phyloP scores from a whole-genome alignment of 2,888 invertebrate genomes.

The Neocrepidodera transversa region DNA sequence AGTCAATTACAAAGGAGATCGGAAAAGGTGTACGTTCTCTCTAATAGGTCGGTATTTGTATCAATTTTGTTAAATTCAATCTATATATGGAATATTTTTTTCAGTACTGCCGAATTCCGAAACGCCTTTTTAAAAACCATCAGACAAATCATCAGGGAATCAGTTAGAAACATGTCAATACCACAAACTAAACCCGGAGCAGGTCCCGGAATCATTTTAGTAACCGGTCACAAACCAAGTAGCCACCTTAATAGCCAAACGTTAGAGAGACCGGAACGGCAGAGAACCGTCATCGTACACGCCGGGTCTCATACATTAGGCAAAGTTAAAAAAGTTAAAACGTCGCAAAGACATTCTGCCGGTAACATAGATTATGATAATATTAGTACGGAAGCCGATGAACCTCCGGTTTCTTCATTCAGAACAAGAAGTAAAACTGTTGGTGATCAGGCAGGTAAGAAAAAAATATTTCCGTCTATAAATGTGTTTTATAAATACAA shows the following conservation, averaged over 20 bases:
- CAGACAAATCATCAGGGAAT: conserved; percentile 95
- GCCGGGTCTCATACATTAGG: conserved; percentile 77
- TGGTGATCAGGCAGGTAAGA: conserved; percentile 79
- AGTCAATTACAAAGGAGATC: conserved; percentile 93
- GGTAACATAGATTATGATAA: conserved; percentile 88
- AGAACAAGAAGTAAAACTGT: conserved; percentile 90
- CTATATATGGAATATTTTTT: too few relatives aligned
- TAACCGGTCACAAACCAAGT: conserved; percentile 57
- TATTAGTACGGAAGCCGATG: conserved; percentile 77
- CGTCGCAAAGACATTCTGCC: conserved; percentile 80
- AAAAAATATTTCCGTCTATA: too few relatives aligned
- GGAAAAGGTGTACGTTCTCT: conserved; percentile 95
- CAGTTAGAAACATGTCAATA: conserved; percentile 95
- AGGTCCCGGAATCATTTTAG: conserved; percentile 60
- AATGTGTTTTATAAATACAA: too few relatives aligned
- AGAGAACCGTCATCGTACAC: conserved; percentile 42
- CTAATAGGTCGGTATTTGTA: conserved; percentile 72
- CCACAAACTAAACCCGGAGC: conserved; percentile 76
- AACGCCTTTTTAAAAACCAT: conserved; percentile 97
- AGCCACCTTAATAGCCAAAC: conserved; percentile 64
- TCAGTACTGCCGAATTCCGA: conserved; percentile 92
- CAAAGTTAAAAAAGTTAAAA: conserved; percentile 79
- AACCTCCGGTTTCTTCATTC: conserved; percentile 66
- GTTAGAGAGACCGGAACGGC: conserved; percentile 64
- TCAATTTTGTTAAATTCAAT: not conserved